Percentiles rank a stretch among this genome's conserved stretches.
Evolutionary conservation across 2,113 vertebrate genomes (phyloP).

Genomic region (Anseranas semipalmata): DNA sequence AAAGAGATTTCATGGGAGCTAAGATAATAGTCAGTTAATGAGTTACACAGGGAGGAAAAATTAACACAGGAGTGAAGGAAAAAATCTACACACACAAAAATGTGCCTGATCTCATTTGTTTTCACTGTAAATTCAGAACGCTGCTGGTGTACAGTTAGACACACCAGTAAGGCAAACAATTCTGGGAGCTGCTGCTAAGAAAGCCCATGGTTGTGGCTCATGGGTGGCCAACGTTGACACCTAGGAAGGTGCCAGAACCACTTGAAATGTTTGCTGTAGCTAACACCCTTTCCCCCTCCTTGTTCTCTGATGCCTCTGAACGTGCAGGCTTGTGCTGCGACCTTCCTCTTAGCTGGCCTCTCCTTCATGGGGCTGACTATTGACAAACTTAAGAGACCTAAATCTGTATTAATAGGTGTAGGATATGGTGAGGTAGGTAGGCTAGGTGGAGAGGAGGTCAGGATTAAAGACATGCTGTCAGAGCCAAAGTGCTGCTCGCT

Average conservation of each 20-base stretch:
- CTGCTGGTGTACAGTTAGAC: neutral
- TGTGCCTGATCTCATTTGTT: neutral
- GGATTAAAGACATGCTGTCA: no score
- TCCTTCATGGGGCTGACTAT: neutral
- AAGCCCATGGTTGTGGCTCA: neutral
- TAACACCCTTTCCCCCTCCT: neutral
- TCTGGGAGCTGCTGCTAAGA: neutral
- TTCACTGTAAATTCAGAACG: conserved; percentile 2
- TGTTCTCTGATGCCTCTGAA: neutral
- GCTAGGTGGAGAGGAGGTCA: neutral
- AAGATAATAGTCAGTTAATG: neutral
- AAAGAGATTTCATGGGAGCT: neutral
- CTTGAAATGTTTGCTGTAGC: neutral
- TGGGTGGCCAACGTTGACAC: neutral
- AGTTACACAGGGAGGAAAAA: neutral
- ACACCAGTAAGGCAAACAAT: neutral
- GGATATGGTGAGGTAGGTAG: neutral
- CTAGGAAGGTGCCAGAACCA: neutral
- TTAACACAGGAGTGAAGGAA: neutral
- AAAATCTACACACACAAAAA: neutral
- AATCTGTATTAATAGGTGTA: neutral
- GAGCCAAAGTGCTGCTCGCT: neutral
- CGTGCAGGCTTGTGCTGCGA: neutral
- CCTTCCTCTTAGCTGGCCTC: neutral
- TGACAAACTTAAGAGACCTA: neutral